Evolutionary conservation across 2,888 invertebrate genomes (phyloP).

Genomic region (Tortrix viridana): DNA sequence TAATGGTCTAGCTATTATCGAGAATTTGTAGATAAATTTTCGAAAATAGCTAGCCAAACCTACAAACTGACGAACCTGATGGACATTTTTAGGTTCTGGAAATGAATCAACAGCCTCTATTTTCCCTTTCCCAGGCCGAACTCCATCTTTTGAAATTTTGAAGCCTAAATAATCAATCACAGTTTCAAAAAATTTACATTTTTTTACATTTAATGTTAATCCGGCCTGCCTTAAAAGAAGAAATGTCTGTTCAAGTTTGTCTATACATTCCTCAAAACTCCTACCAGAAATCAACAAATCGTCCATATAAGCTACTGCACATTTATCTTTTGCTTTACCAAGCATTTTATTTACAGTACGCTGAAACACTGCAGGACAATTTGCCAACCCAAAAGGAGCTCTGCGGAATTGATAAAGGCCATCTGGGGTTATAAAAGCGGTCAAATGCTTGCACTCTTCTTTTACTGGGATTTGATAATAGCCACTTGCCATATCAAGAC

Average conservation of each 20-base stretch:
- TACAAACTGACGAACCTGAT: slow-evolving; percentile 32
- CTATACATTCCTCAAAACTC: neutral
- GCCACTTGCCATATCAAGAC: slow-evolving; percentile 31
- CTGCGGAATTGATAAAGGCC: neutral
- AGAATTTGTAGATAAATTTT: slow-evolving; percentile 16
- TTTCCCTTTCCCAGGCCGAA: slow-evolving; percentile 28
- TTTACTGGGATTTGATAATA: slow-evolving; percentile 36
- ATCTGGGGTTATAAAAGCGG: slow-evolving; percentile 26
- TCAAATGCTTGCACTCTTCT: slow-evolving; percentile 18
- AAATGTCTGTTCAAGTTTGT: slow-evolving; percentile 17
- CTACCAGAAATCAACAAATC: neutral
- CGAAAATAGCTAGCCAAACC: slow-evolving; percentile 29
- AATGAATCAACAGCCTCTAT: slow-evolving; percentile 30
- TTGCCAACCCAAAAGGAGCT: slow-evolving; percentile 1
- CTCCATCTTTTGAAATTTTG: slow-evolving; percentile 27
- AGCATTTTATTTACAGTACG: neutral
- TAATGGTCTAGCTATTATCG: slow-evolving; percentile 12
- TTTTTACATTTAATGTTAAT: slow-evolving; percentile 28
- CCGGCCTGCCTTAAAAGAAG: neutral
- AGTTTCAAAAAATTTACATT: slow-evolving; percentile 36
- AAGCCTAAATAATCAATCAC: slow-evolving; percentile 33
- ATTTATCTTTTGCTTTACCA: neutral
- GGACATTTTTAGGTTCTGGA: slow-evolving; percentile 33
- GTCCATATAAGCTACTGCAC: slow-evolving; percentile 14
- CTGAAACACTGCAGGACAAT: too few species aligned